Evolutionary conservation across 2,888 invertebrate species (phyloP).

Genomic region (Ormyrus labotus): DNA sequence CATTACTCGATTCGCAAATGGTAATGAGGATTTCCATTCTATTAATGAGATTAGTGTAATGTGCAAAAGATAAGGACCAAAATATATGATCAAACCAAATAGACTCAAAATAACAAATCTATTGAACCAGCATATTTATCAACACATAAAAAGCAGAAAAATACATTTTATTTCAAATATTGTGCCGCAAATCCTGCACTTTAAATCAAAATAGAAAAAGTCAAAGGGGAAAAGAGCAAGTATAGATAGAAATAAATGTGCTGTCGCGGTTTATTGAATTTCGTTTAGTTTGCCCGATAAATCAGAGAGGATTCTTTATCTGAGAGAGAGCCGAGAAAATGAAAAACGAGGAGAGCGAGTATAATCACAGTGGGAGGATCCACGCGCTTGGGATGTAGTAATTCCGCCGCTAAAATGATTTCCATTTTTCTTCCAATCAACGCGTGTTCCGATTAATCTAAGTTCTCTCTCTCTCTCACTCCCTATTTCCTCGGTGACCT

Average conservation of each 20-base stretch:
- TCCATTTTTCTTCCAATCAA: slow-evolving; percentile 27
- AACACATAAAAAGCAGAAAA: too few species aligned
- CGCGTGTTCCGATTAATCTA: slow-evolving; percentile 16
- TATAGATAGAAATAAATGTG: slow-evolving; percentile 18
- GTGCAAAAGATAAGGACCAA: not conserved
- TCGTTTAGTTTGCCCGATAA: slow-evolving; percentile 15
- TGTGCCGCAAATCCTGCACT: not conserved
- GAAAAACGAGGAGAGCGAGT: slow-evolving; percentile 14
- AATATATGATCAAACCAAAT: not conserved
- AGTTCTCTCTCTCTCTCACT: not conserved
- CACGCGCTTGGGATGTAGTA: slow-evolving; percentile 5
- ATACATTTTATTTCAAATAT: too few species aligned
- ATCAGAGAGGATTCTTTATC: slow-evolving; percentile 25
- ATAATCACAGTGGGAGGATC: slow-evolving; percentile 9
- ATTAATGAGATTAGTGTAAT: not conserved
- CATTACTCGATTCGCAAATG: not conserved
- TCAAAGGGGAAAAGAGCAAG: not conserved
- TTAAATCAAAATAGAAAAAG: not conserved
- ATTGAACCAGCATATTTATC: too few species aligned
- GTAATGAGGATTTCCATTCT: not conserved
- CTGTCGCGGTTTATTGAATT: slow-evolving; percentile 19
- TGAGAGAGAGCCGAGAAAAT: not conserved
- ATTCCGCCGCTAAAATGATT: slow-evolving; percentile 18
- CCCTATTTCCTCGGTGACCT: not conserved
- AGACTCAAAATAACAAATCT: too few species aligned